Percentiles rank a stretch among this genome's conserved stretches.
phyloP scores from a whole-genome alignment of 2,888 invertebrate species.

The Alitta virens region DNA sequence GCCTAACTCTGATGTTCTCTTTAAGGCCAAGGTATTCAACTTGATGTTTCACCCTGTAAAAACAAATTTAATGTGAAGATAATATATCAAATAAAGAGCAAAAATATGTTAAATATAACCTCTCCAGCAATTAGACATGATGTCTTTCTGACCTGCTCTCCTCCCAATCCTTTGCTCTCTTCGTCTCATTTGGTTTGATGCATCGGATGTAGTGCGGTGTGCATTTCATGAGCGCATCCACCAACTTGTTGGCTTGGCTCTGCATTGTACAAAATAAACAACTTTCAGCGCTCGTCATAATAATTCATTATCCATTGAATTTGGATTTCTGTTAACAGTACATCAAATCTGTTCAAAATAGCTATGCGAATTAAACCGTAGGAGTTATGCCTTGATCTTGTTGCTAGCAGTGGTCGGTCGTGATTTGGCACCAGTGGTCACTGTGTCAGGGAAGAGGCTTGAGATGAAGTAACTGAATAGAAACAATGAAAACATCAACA shows the following conservation, averaged over 20 bases:
- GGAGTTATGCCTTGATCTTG: slow-evolving; percentile 63
- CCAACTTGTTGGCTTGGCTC: slow-evolving; percentile 67
- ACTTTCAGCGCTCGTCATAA: background rate
- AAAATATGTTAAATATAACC: background rate
- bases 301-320: too few relatives aligned
- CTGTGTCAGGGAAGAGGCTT: slow-evolving; percentile 64
- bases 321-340: background rate
- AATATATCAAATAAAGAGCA: background rate
- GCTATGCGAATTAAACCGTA: too few relatives aligned
- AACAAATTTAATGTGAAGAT: background rate
- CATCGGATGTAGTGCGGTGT: slow-evolving; percentile 71
- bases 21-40: slow-evolving; percentile 70
- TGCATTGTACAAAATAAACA: slow-evolving; percentile 31
- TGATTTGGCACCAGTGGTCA: slow-evolving; percentile 59
- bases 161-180: slow-evolving; percentile 68
- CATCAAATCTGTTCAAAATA: too few relatives aligned
- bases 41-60: slow-evolving; percentile 65
- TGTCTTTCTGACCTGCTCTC: slow-evolving; percentile 55
- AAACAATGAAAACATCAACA: too few relatives aligned
- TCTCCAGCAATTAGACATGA: background rate
- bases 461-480: slow-evolving; percentile 63
- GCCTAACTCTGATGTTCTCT: slow-evolving; percentile 68
- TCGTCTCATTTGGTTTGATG: slow-evolving; percentile 72
- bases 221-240: slow-evolving; percentile 67
- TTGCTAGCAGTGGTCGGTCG: slow-evolving; percentile 68